A percentile compares a stretch with the other conserved stretches of the same genome.
phyloP scores from a whole-genome alignment of 2,888 invertebrate genomes.

The Megamerina dolium region DNA sequence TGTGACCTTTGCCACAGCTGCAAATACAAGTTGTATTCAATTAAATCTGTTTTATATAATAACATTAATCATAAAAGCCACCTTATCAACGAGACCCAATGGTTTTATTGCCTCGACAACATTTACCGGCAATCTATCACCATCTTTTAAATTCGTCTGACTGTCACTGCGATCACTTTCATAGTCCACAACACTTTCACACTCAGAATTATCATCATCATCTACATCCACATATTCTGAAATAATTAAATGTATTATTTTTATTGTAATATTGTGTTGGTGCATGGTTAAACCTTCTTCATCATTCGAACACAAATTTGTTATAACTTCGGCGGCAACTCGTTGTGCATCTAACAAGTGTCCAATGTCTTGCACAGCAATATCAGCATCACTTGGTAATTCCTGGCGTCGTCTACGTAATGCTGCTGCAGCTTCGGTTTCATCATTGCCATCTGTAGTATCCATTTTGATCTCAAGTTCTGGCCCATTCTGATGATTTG shows the following conservation, averaged over 20 bases:
- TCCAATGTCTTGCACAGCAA: constrained; percentile 51
- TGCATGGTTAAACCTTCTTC: constrained; percentile 52
- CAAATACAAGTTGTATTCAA: not conserved
- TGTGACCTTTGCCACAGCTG: constrained; percentile 39
- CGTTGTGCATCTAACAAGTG: constrained; percentile 63
- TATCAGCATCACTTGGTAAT: constrained; percentile 48
- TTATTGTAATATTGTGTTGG: too few relatives aligned
- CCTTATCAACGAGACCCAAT: constrained; percentile 57
- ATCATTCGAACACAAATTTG: constrained; percentile 60
- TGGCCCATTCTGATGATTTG: constrained; percentile 9
- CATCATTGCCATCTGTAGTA: constrained; percentile 28
- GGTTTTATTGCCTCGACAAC: constrained; percentile 58
- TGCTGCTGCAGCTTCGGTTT: constrained; percentile 34
- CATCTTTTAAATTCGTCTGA: constrained; percentile 31
- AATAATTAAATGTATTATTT: not conserved
- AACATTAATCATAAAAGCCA: constrained; percentile 26
- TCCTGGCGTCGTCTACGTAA: constrained; percentile 33
- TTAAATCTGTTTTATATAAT: not conserved
- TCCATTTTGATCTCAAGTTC: constrained; percentile 32
- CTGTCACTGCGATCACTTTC: constrained; percentile 32
- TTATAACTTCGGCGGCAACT: constrained; percentile 62
- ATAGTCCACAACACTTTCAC: constrained; percentile 45
- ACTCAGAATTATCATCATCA: constrained; percentile 51
- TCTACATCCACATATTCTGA: constrained; percentile 1
- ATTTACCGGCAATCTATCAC: constrained; percentile 55